Conservation (phyloP, 2,113 vertebrate species). For the Motacilla tschutschensis region DNA sequence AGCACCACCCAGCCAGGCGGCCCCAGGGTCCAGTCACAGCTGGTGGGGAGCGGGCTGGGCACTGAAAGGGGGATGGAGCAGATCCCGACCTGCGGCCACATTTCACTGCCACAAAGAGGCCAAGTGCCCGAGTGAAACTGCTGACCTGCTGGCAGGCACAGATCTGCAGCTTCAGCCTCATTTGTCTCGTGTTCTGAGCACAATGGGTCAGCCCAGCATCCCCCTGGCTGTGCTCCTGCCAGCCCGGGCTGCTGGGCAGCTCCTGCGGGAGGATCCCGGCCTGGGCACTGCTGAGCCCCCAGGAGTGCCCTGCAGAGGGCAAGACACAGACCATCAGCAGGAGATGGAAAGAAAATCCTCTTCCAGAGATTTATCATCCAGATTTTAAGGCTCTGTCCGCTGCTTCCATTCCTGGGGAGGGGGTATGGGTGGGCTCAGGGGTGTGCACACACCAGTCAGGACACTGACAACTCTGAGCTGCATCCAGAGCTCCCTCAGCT, state of each 20-base stretch:
- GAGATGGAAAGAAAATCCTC: neutral
- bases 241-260: neutral
- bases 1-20: neutral
- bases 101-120: neutral
- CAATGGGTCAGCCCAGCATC: neutral
- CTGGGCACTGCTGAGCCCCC: neutral
- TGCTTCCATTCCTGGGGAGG: neutral
- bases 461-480: neutral
- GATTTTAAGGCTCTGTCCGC: neutral
- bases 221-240: neutral
- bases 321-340: neutral
- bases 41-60: neutral
- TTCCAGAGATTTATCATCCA: neutral
- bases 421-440: too few species aligned
- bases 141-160: conserved; percentile 27
- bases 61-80: neutral
- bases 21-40: neutral
- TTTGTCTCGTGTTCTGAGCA: conserved; percentile 23
- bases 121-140: neutral
- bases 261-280: accelerated
- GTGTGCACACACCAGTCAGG: neutral
- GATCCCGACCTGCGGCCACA: neutral
- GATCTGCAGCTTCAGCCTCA: conserved; percentile 30
- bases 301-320: neutral
- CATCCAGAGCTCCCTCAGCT: neutral